phyloP scores from a whole-genome alignment of 2,888 invertebrate genomes.

The Baccha elongata region DNA sequence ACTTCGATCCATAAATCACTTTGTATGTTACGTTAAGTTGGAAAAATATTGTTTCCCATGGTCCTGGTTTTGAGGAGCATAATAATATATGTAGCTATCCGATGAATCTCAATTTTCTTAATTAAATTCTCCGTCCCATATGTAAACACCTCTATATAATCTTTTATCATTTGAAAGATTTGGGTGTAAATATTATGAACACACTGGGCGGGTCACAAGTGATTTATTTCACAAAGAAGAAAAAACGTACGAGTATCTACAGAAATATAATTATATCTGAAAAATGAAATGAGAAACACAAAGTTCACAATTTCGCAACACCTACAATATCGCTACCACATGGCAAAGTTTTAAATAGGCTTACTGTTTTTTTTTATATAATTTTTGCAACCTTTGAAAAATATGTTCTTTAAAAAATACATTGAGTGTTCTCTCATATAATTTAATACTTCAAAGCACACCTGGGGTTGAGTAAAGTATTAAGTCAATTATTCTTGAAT shows the following conservation, averaged over 20 bases:
- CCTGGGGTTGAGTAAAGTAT: no score
- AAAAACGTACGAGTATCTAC: no score
- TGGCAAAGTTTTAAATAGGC: constrained; percentile 3
- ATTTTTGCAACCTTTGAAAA: constrained; percentile 13
- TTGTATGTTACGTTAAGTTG: no score
- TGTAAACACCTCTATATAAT: background rate
- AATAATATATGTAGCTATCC: background rate
- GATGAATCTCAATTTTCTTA: constrained; percentile 50
- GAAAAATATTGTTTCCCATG: constrained; percentile 1
- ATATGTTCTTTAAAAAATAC: constrained; percentile 19
- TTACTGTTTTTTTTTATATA: background rate
- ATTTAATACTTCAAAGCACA: background rate
- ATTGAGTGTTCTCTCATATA: constrained; percentile 6
- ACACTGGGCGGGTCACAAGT: constrained; percentile 38
- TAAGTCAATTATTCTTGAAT: no score
- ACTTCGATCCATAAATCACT: constrained; percentile 44
- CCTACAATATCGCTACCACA: background rate
- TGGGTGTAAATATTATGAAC: background rate
- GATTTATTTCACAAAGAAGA: constrained; percentile 44
- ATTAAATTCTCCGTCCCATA: constrained; percentile 39
- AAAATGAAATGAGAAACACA: no score
- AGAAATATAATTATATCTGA: no score
- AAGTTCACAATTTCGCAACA: background rate
- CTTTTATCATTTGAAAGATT: background rate
- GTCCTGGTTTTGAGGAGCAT: background rate